These are phyloP conservation scores for Julus scanicus DNA, from an alignment of 2,888 invertebrate species.

Conservation along the genomic window DNA sequence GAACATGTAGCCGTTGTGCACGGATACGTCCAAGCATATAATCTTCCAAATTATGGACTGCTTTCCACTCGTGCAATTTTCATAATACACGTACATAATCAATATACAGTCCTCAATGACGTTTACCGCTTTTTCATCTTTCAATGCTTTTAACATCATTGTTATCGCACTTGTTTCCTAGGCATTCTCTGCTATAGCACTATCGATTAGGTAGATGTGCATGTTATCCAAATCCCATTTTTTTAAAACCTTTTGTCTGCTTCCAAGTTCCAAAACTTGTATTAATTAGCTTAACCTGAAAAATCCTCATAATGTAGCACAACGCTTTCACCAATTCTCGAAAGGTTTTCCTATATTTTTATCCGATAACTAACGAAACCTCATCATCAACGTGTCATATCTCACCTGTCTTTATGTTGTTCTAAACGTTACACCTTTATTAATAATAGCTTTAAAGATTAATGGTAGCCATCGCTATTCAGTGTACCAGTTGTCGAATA, in stretches of 20 bases:
- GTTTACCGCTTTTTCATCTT: constrained; percentile 16
- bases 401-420: neutral
- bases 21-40: neutral
- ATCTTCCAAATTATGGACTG: neutral
- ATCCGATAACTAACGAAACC: neutral
- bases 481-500: neutral
- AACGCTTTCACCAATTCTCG: neutral
- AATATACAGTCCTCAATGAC: constrained; percentile 19
- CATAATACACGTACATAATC: neutral
- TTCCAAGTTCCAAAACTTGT: neutral
- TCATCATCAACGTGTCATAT: neutral
- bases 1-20: neutral
- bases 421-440: neutral
- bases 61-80: neutral
- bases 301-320: neutral
- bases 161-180: constrained; percentile 27
- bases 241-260: neutral
- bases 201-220: constrained; percentile 16
- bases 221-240: constrained; percentile 1
- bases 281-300: neutral
- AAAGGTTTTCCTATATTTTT: neutral
- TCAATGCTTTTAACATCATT: constrained; percentile 8
- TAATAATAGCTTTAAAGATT: neutral
- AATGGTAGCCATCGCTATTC: neutral
- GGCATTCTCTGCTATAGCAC: neutral